phyloP scores from a whole-genome alignment of 2,797 vertebrate genomes.

The Apodemus agrarius region DNA sequence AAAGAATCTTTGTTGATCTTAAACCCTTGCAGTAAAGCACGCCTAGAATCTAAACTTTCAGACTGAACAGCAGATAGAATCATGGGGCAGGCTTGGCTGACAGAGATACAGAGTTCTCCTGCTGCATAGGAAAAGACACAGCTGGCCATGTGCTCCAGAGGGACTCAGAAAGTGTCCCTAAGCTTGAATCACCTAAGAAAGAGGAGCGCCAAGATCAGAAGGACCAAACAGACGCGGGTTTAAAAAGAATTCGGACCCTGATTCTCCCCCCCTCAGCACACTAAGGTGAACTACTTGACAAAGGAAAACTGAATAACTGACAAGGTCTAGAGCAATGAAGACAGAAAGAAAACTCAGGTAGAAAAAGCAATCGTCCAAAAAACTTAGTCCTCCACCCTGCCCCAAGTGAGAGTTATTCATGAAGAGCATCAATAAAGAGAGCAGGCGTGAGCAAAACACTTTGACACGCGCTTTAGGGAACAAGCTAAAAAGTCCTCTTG shows the following conservation, averaged over 20 bases:
- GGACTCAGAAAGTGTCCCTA: not conserved
- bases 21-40: not conserved
- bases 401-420: not conserved
- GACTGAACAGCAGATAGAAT: not conserved
- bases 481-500: not conserved
- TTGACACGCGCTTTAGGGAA: not conserved
- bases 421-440: not conserved
- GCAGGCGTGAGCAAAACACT: not conserved
- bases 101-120: not conserved
- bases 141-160: not conserved
- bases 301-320: not conserved
- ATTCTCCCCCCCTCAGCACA: not conserved
- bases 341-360: not conserved
- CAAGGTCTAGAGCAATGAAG: not conserved
- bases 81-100: not conserved
- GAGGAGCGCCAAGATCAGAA: not conserved
- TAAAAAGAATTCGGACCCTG: not conserved
- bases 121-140: not conserved
- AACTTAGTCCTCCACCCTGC: not conserved
- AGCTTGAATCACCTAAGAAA: not conserved
- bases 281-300: not conserved
- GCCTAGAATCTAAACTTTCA: not conserved
- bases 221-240: not conserved
- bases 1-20: not conserved
- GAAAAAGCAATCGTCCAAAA: not conserved